phyloP scores from a whole-genome alignment of 2,888 invertebrate genomes.

The Anarsia innoxiella region DNA sequence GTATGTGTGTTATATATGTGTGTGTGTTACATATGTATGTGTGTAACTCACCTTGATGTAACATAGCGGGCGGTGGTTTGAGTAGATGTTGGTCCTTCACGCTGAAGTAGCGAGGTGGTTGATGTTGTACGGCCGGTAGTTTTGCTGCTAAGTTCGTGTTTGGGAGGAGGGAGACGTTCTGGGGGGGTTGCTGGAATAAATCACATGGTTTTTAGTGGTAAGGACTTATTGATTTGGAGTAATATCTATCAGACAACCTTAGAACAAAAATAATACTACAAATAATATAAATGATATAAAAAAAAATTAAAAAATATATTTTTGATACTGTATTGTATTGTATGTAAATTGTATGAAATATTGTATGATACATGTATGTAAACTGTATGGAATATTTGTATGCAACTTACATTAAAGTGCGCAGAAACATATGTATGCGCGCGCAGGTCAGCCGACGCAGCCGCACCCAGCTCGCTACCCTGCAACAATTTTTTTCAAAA shows the following conservation, averaged over 20 bases:
- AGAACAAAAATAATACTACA: no score
- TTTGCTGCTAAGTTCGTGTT: conserved; percentile 90
- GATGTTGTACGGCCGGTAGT: conserved; percentile 87
- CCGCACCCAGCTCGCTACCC: conserved; percentile 40
- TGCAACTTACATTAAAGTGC: conserved; percentile 30
- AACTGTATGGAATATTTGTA: background rate
- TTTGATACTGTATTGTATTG: no score
- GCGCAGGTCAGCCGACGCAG: conserved; percentile 48
- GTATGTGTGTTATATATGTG: no score
- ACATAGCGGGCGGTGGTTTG: conserved; percentile 92
- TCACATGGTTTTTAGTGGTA: no score
- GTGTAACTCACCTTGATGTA: conserved; percentile 74
- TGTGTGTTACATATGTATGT: no score
- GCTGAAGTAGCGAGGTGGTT: conserved; percentile 88
- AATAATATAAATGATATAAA: no score
- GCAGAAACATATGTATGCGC: conserved; percentile 51
- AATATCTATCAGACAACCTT: no score
- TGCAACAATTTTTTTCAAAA: no score
- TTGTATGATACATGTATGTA: no score
- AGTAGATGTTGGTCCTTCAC: conserved; percentile 95
- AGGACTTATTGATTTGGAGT: no score
- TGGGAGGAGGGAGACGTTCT: conserved; percentile 77
- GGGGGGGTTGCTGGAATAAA: conserved; percentile 33
- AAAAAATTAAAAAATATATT: no score
- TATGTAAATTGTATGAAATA: no score